Base-by-base conservation (phyloP, 2,113 vertebrate species). In the Spea bombifrons region DNA sequence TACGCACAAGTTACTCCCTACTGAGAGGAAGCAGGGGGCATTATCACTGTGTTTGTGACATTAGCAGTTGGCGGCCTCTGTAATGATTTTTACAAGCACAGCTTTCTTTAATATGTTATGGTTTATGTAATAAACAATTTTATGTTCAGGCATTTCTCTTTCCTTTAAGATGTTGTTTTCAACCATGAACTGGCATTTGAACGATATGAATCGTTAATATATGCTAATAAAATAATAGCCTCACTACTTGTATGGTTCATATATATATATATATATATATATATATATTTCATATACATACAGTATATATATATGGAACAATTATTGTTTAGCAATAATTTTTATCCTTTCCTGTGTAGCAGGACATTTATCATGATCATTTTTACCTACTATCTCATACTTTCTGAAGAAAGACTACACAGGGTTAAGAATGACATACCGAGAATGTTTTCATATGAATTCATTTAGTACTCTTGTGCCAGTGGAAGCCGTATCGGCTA, bases 261-360 rank as follows among this genome's bases (percentile, higher is more conserved):
- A 49, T 47, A 45, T 75, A 46, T 69, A n/a, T 79, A 66, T 71
- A n/a, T n/a, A n/a, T n/a, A n/a, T n/a, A n/a, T 30, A 30, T 30
- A 30, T 30, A 30, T 30, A 30, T 30, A 30, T 30, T 1, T 30
- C 30, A 30, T 30, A 30, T 30, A 30, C 2, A 30, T 30, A 30
- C 30, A 30, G 30, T 30, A 30, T 30, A 59, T 13, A 4, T 13
- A 45, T 68, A 30, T 44, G 46, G 46, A 61, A 1, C 17, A 3
- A n/a, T 59, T 68, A 53, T 78, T 83, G 52, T 80, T 8, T n/a
- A 70, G 16, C 0, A 57, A 67, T 66, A 75, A 70, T 46, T 63
- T 16, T 44, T n/a, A 15, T 82, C 64, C 6, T 0, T 4, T 48
- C 70, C 79, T 52, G 53, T 45, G 16, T 50, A 69, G 53, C 70